phyloP scores from a whole-genome alignment of 2,888 invertebrate species.

The Hartigia nigra region DNA sequence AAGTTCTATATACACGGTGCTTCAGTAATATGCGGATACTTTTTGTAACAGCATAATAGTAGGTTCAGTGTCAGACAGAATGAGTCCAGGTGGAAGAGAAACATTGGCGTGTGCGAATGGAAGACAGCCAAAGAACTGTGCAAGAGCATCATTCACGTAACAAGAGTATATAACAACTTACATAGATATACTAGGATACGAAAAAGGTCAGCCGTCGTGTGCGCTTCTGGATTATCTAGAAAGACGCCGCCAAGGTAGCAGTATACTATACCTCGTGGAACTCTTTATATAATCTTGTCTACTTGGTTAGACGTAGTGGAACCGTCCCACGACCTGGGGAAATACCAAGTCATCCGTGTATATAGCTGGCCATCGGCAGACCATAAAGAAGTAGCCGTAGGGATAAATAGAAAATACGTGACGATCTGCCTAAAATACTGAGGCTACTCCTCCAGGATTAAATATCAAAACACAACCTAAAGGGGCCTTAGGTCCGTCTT shows the following conservation, averaged over 20 bases:
- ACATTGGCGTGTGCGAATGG: neutral
- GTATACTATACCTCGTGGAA: neutral
- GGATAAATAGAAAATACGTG: conserved; percentile 7
- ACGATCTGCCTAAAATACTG: conserved; percentile 10
- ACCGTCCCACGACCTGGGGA: neutral
- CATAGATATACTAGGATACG: neutral
- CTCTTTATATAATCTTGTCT: neutral
- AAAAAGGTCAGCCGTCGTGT: neutral
- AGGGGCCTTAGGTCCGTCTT: conserved; percentile 3
- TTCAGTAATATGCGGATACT: neutral
- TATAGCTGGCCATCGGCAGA: neutral
- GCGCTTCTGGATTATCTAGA: neutral
- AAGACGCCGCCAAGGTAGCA: neutral
- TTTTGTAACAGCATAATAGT: neutral
- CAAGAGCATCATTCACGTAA: neutral
- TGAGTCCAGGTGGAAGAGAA: neutral
- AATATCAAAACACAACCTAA: conserved; percentile 30
- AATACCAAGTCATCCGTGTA: conserved; percentile 6
- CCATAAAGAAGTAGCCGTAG: neutral
- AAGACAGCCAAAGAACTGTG: neutral
- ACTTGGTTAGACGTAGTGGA: neutral
- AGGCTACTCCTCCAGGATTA: conserved; percentile 23
- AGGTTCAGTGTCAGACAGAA: neutral
- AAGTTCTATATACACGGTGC: neutral
- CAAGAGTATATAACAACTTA: neutral